A percentile compares a stretch with the other conserved stretches of the same genome.
These are phyloP conservation scores for Lasioglossum pauxillum DNA, from an alignment of 2,888 invertebrate genomes.

Conservation along the genomic window DNA sequence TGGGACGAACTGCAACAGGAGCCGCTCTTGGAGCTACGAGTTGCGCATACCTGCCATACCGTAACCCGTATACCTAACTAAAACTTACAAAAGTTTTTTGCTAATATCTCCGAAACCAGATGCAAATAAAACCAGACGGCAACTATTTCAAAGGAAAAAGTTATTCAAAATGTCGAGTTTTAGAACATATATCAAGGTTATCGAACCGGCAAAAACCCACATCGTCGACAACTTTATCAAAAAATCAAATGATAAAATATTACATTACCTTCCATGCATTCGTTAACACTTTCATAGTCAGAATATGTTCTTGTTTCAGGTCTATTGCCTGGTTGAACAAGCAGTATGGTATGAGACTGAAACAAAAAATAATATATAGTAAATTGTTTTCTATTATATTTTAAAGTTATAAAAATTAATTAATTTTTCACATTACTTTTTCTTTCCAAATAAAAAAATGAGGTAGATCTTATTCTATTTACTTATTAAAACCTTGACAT, in stretches of 20 bases:
- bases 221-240: not conserved
- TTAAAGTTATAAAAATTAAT: not conserved
- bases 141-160: no score
- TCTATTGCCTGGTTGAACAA: slow-evolving; percentile 96
- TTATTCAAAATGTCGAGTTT: no score
- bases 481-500: not conserved
- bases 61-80: no score
- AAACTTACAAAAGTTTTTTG: no score
- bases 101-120: no score
- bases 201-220: no score
- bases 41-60: no score
- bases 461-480: not conserved
- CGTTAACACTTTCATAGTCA: slow-evolving; percentile 99
- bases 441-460: not conserved
- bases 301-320: slow-evolving; percentile 99
- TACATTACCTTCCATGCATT: slow-evolving; percentile 97
- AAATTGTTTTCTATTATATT: not conserved
- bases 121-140: no score
- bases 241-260: slow-evolving; percentile 16
- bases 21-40: no score
- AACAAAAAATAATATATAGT: slow-evolving; percentile 76
- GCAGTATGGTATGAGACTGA: slow-evolving; percentile 97
- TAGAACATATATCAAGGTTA: no score
- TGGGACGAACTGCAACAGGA: no score
- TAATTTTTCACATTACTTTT: not conserved